Evolutionary conservation across 2,888 invertebrate species (phyloP).

Genomic region (Vesta saturnalis): DNA sequence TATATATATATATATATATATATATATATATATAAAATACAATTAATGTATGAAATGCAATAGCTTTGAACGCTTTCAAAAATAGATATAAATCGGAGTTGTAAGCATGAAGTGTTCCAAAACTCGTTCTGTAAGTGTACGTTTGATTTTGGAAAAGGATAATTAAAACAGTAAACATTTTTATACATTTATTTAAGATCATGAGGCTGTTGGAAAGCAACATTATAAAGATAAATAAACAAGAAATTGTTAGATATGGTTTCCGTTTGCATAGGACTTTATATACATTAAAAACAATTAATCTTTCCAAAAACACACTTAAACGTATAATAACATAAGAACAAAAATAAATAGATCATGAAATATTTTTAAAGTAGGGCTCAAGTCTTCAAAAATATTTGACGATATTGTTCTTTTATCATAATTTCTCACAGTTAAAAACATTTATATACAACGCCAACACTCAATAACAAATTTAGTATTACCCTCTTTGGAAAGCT

Average conservation of each 20-base stretch:
- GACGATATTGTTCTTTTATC: slow-evolving; percentile 31
- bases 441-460: slow-evolving; percentile 9
- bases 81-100: too few relatives aligned
- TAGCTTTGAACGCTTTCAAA: too few relatives aligned
- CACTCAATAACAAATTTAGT: not conserved
- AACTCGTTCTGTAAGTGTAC: too few relatives aligned
- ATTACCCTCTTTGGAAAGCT: not conserved
- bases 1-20: too few relatives aligned
- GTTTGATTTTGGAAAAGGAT: not conserved
- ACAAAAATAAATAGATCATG: slow-evolving; percentile 5
- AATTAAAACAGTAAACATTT: too few relatives aligned
- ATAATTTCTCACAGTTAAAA: not conserved
- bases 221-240: not conserved
- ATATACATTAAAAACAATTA: not conserved
- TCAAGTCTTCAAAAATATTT: slow-evolving; percentile 55
- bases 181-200: not conserved
- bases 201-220: not conserved
- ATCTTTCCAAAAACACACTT: not conserved
- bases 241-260: not conserved
- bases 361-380: slow-evolving; percentile 57
- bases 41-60: too few relatives aligned
- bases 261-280: not conserved
- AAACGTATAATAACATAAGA: not conserved
- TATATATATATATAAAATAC: too few relatives aligned
- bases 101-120: too few relatives aligned